Conservation (phyloP, 2,113 vertebrate genomes). For the Picathartes gymnocephalus region DNA sequence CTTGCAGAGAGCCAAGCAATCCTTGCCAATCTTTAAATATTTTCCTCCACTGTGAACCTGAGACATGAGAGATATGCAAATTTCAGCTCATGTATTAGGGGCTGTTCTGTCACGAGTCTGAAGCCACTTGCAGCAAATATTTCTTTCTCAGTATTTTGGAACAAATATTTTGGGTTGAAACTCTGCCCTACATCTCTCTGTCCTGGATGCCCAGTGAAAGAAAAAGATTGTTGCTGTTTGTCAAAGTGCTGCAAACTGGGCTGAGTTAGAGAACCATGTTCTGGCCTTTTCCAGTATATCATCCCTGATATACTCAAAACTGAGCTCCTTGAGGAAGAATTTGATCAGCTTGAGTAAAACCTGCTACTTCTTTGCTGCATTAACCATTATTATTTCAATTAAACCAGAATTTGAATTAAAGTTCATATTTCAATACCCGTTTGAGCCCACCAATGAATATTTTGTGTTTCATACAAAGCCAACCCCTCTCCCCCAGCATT, state of each 20-base stretch:
- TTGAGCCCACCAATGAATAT: neutral
- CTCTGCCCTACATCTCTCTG: neutral
- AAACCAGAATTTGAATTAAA: neutral
- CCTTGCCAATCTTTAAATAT: neutral
- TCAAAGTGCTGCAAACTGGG: neutral
- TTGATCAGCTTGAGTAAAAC: neutral
- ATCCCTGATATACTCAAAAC: neutral
- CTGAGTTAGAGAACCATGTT: neutral
- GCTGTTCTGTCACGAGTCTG: neutral
- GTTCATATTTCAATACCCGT: neutral
- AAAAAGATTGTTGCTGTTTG: neutral
- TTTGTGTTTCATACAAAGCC: neutral
- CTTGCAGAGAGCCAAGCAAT: neutral
- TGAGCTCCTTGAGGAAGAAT: neutral
- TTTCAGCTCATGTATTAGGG: neutral
- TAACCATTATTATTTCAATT: neutral
- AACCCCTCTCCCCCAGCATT: neutral
- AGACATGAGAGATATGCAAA: neutral
- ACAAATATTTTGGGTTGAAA: neutral
- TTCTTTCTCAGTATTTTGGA: neutral
- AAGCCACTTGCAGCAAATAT: neutral
- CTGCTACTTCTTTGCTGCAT: neutral
- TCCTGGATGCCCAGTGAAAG: neutral
- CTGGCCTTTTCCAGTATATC: neutral
- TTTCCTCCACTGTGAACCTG: neutral